Conservation (phyloP, 2,113 vertebrate genomes). For the Pseudorasbora parva region DNA sequence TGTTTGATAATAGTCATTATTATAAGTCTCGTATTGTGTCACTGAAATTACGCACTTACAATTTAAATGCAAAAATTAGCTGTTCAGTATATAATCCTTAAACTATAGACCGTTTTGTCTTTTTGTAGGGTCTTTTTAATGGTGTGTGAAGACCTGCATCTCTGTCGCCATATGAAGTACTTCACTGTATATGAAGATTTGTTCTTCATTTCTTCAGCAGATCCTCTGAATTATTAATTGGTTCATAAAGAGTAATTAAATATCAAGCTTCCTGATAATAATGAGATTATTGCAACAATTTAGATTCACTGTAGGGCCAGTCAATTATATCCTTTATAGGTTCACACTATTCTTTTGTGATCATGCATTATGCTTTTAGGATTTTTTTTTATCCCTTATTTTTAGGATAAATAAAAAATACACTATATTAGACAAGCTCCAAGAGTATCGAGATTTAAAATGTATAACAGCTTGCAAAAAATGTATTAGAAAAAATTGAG, state of each 20-base stretch:
- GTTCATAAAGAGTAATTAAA: constrained; percentile 57
- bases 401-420: neutral
- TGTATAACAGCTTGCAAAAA: neutral
- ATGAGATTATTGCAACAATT: constrained; percentile 45
- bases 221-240: constrained; percentile 58
- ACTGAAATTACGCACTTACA: neutral
- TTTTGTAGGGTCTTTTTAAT: neutral
- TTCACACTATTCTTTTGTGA: neutral
- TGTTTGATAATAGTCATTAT: neutral
- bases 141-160: neutral
- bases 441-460: neutral
- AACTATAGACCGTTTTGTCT: no score
- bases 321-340: neutral
- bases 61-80: neutral
- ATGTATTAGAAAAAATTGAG: neutral
- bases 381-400: neutral
- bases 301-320: constrained; percentile 33
- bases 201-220: constrained; percentile 23
- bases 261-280: constrained; percentile 52
- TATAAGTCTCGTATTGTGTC: neutral
- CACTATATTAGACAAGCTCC: neutral
- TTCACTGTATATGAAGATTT: neutral
- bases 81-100: no score
- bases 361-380: no score
- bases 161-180: neutral